These are phyloP conservation scores for western clawed frog (Xenopus tropicalis) DNA, from an alignment of 2,113 vertebrate species.

Conservation along the genomic window UCB_Xtro_10.0 CM004445.2:99450501-99451000, in stretches of 20 bases:
- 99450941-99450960: too few relatives aligned
- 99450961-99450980: too few relatives aligned
- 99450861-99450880: neutral
- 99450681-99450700: slow-evolving; percentile 8
- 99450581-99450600: neutral
- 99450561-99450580: neutral
- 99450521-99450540: too few relatives aligned
- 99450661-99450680: slow-evolving; percentile 6
- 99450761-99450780: slow-evolving; percentile 25
- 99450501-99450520: too few relatives aligned
- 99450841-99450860: neutral
- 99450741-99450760: slow-evolving; percentile 21
- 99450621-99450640: neutral
- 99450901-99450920: neutral
- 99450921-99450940: too few relatives aligned
- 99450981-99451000: too few relatives aligned
- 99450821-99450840: slow-evolving; percentile 17
- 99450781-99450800: slow-evolving; percentile 24
- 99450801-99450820: slow-evolving; percentile 13
- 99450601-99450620: neutral
- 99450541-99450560: neutral
- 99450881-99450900: neutral
- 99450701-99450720: slow-evolving; percentile 18
- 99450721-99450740: slow-evolving; percentile 28
- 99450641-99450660: neutral